A percentile compares a stretch with the other conserved stretches of the same genome.
These are phyloP conservation scores for Platalea minor DNA, from an alignment of 2,797 vertebrate genomes.

Conservation along the genomic window DNA sequence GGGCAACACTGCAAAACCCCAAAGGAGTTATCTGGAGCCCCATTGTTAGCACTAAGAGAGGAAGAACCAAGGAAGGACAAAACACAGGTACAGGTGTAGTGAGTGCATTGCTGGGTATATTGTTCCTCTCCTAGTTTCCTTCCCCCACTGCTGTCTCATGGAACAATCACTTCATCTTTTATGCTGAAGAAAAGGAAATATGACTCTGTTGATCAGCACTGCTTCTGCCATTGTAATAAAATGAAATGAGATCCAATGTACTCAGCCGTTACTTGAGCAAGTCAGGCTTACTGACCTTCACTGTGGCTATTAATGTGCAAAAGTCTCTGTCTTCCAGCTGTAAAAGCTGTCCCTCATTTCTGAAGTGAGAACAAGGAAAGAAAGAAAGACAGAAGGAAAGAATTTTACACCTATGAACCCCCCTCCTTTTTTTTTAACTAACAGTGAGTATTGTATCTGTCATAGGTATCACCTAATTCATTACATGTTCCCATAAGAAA, in stretches of 20 bases:
- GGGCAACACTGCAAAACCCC: neutral
- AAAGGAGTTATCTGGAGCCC: neutral
- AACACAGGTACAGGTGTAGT: neutral
- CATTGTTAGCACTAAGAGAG: neutral
- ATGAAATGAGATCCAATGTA: conserved; percentile 61
- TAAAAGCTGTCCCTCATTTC: conserved; percentile 29
- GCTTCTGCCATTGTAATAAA: conserved; percentile 62
- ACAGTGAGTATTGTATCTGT: neutral
- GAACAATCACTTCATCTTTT: conserved; percentile 9
- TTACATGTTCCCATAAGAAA: neutral
- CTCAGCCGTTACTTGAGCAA: conserved; percentile 17
- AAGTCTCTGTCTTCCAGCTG: conserved; percentile 25
- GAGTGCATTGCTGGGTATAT: neutral
- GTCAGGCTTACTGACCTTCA: conserved; percentile 65
- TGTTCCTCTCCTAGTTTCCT: neutral
- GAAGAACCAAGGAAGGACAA: neutral
- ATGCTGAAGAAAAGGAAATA: conserved; percentile 56
- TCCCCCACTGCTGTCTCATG: neutral
- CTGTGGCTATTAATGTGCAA: conserved; percentile 54
- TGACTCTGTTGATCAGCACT: conserved; percentile 42
- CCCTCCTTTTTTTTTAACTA: neutral
- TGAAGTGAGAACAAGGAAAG: conserved; percentile 41
- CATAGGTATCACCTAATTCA: neutral
- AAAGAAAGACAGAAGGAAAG: neutral
- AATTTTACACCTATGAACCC: neutral